Base-by-base conservation (phyloP, 2,797 vertebrate genomes). In the Graptemys geographica region DNA sequence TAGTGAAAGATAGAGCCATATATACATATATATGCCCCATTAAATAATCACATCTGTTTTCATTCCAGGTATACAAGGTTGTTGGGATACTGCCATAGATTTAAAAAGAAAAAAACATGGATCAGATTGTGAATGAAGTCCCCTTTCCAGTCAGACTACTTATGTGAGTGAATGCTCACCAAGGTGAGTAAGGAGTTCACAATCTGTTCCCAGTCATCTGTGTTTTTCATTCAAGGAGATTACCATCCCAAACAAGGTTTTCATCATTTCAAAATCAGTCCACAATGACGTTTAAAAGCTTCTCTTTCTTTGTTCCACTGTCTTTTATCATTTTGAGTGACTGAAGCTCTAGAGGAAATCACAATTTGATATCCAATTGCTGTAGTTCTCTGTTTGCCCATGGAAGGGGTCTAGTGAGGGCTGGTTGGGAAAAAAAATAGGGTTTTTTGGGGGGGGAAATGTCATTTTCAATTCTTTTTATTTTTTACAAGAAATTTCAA, bases 1-100 rank as follows among this genome's bases (percentile, higher is more conserved):
- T 91, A 90, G 28, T 91, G 84, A 96, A 95, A 96, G 62, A 96
- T 62, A 93, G 78, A 28, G 25, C n/a, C 79, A 56, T 65, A 79
- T 76, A 81, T 52, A 81, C 9, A 87, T 11, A 52, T 69, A 88
- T 76, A 62, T 81, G 52, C 21, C 13, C 74, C n/a, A 79, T 86
- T 93, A 86, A 88, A 82, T 56, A 81, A 90, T n/a, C 65, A 62
- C 28, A 5, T 78, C 44, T 84, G 44, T 37, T 94, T 92, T 88
- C 2, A 49, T 90, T 94, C 83, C 55, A 74, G 52, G 31, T 49
- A 49, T 89, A 86, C 33, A 27, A 3, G 51, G 55, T 56, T 12
- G 19, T 84, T 56, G 16, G 81, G 25, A 79, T 65, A 80, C 5
- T 84, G 69, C 86, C 81, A 93, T 41, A 84, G 33, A 1, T 44